A percentile compares a stretch with the other conserved stretches of the same genome.
These are phyloP conservation scores for Notiomystis cincta DNA, from an alignment of 2,113 vertebrate species.

Conservation along the genomic window DNA sequence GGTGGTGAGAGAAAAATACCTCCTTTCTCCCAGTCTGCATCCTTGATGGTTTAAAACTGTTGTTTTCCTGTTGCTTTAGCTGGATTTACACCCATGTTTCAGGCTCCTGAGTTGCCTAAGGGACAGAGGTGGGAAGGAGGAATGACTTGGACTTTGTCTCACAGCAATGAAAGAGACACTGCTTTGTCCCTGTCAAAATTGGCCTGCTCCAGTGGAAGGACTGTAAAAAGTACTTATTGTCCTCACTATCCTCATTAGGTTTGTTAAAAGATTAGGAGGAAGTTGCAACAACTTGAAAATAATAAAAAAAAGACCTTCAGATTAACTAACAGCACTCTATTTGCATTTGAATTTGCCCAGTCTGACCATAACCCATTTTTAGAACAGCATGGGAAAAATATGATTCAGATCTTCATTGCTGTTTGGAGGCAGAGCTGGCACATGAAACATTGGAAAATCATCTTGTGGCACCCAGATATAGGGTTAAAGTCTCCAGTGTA, in stretches of 20 bases:
- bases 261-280: background rate
- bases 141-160: background rate
- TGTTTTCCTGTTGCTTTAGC: background rate
- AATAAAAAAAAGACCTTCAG: background rate
- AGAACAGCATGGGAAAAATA: slow-evolving; percentile 45
- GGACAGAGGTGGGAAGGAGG: background rate
- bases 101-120: background rate
- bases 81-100: background rate
- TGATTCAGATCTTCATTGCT: slow-evolving; percentile 17
- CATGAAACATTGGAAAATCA: background rate
- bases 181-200: background rate
- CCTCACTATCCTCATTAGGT: background rate
- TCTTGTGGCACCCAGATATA: background rate
- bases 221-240: background rate
- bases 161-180: background rate
- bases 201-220: background rate
- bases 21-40: background rate
- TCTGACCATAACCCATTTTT: slow-evolving; percentile 43
- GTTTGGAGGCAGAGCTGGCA: background rate
- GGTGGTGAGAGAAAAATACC: background rate
- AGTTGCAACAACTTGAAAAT: background rate
- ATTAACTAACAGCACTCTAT: slow-evolving; percentile 10
- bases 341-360: slow-evolving; percentile 43
- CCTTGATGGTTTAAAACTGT: background rate
- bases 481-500: slow-evolving; percentile 16